Evolutionary conservation across 2,888 invertebrate genomes (phyloP), one percentile per base, ranked within the genome.

Genomic region (Lepidocyrtinus sp.): DNA sequence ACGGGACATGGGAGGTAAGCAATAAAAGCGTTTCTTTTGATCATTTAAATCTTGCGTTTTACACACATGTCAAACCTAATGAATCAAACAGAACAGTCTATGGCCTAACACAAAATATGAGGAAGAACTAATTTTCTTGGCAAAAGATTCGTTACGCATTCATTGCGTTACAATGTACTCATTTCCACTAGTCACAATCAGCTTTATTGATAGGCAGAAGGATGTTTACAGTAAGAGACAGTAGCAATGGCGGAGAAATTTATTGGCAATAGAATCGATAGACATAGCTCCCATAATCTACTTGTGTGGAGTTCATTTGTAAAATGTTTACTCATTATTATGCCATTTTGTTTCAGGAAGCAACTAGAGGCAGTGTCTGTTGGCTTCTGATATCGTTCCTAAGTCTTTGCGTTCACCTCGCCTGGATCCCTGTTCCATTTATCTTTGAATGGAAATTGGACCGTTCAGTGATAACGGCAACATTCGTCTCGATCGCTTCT

Each of bases 1-100:
- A 86, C 68, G 85, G 84, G 21, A 86, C 86, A 27, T 86, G 86
- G 86, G 85, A 85, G 81, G 86, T 86, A 81, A 80, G 80, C 27
- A 22, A 19, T 15, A 65, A 26, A 26, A 22, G 2, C 1, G 64
- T 64, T 64, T 69, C n/a, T 26, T 22, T 9, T 36, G 36, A 55
- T 55, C 7, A 55, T 55, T 17, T 26, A 65, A 19, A 65, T 65
- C 19, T n/a, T n/a, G 26, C 59, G 3, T 19, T 25, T 22, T 63
- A 3, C 26, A n/a, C 21, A 19, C 12, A 63, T 63, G 26, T 25
- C 22, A 63, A 63, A 3, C 12, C n/a, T 12, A 65, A 26, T 19
- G n/a, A n/a, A n/a, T n/a, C 63, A 63, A 12, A 15, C 17, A 63
- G 63, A 15, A 21, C 17, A 63, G 2, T 63, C 12, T 3, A 59